phyloP scores from a whole-genome alignment of 2,113 vertebrate genomes.

The Muntiacus reevesi region DNA sequence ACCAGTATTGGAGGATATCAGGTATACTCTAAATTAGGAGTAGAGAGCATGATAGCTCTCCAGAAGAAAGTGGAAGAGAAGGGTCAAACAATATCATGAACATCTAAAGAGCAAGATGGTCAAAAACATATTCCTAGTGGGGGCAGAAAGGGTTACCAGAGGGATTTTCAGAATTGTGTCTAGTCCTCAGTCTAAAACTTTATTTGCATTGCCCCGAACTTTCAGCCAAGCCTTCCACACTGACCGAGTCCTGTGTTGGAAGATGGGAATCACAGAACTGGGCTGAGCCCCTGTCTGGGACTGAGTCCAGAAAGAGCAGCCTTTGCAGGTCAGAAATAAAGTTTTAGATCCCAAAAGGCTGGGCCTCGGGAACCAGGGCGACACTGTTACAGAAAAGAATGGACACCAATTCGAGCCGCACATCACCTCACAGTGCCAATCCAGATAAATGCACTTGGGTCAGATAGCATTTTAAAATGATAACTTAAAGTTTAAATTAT shows the following conservation, averaged over 20 bases:
- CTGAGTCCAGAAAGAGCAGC: background rate
- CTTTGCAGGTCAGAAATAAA: background rate
- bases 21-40: background rate
- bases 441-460: background rate
- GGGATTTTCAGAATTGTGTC: background rate
- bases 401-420: background rate
- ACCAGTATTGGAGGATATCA: background rate
- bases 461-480: background rate
- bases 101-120: background rate
- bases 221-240: background rate
- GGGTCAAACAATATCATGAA: background rate
- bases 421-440: background rate
- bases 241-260: background rate
- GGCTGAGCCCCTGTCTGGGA: background rate
- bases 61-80: background rate
- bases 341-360: background rate
- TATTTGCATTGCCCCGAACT: background rate
- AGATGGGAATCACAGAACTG: background rate
- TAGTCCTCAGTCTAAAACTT: background rate
- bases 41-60: background rate
- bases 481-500: background rate
- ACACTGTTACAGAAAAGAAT: background rate
- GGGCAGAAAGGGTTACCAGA: background rate
- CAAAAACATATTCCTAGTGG: background rate
- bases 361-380: background rate